Percentiles rank a stretch among this genome's conserved stretches.
Conservation (phyloP, 1,140 invertebrate genomes). For the Micrasema longulum region DNA sequence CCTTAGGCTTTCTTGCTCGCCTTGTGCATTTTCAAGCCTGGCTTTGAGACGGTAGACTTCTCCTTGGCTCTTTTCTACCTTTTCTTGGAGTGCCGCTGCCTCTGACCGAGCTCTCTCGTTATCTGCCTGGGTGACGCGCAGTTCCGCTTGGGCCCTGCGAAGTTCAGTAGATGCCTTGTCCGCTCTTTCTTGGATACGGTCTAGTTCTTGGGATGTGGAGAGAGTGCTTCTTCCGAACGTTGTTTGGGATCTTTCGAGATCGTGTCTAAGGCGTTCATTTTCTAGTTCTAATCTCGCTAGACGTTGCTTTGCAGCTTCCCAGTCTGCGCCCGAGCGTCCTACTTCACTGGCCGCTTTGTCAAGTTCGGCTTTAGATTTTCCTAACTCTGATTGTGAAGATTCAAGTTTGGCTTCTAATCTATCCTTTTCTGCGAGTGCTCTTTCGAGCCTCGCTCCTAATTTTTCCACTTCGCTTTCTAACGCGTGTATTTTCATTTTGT, state of each 20-base stretch:
- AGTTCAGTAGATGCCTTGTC: constrained; percentile 88
- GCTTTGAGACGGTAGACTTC: constrained; percentile 95
- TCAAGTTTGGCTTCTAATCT: constrained; percentile 91
- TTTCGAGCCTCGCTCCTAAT: constrained; percentile 86
- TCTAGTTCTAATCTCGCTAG: constrained; percentile 87
- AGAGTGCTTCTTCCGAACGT: constrained; percentile 82
- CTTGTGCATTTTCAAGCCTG: constrained; percentile 93
- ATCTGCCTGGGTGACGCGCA: constrained; percentile 86
- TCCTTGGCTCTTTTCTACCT: constrained; percentile 92
- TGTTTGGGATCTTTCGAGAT: constrained; percentile 85
- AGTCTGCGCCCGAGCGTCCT: constrained; percentile 87
- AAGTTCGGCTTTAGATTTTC: constrained; percentile 92
- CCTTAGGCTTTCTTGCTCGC: constrained; percentile 90
- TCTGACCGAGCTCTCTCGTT: constrained; percentile 88
- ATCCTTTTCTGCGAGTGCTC: constrained; percentile 90
- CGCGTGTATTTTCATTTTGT: constrained; percentile 93
- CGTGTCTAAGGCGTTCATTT: constrained; percentile 87
- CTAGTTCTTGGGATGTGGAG: constrained; percentile 81
- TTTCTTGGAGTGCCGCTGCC: constrained; percentile 88
- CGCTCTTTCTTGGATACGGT: constrained; percentile 86
- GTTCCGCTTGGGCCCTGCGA: constrained; percentile 86
- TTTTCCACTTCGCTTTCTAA: constrained; percentile 93
- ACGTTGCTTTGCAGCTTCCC: constrained; percentile 90
- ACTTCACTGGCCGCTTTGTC: constrained; percentile 92
- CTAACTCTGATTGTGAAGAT: constrained; percentile 91